These are phyloP conservation scores for Neodon shergylaensis DNA, from an alignment of 2,113 vertebrate genomes.

Conservation along the genomic window DNA sequence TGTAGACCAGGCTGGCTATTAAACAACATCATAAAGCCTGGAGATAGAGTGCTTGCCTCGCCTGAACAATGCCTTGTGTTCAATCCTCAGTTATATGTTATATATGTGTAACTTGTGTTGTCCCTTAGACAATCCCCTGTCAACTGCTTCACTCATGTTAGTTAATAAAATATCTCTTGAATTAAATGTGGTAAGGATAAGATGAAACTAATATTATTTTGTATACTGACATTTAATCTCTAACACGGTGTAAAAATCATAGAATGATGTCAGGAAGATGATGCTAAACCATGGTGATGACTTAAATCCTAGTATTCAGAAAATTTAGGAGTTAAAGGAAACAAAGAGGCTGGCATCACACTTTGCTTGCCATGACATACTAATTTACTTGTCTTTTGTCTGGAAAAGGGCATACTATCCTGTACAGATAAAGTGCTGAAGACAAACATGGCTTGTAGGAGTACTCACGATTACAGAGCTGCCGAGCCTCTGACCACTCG, in stretches of 20 bases:
- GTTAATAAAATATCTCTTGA: constrained; percentile 31
- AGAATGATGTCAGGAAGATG: not conserved
- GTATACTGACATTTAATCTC: not conserved
- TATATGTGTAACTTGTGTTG: not conserved
- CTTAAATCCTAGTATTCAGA: not conserved
- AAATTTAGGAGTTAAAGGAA: constrained; percentile 4
- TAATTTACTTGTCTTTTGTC: not conserved
- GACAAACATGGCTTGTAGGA: not conserved
- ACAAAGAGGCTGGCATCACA: not conserved
- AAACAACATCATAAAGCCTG: not conserved
- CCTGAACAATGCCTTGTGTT: not conserved
- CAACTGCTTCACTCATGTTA: not conserved
- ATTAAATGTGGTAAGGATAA: not conserved
- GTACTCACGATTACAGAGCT: constrained; percentile 84
- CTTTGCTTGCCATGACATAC: not conserved
- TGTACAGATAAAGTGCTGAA: not conserved
- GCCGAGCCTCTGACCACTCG: constrained; percentile 80
- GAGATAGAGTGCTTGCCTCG: not conserved
- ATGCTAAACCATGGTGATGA: not conserved
- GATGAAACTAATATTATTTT: not conserved
- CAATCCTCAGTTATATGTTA: not conserved
- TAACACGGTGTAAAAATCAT: not conserved
- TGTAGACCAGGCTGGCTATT: no score
- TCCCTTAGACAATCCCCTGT: not conserved
- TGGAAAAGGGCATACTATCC: not conserved